A percentile compares a stretch with the other conserved stretches of the same genome.
Conservation (phyloP, 2,797 vertebrate species). For the Poecilia wingei region DNA sequence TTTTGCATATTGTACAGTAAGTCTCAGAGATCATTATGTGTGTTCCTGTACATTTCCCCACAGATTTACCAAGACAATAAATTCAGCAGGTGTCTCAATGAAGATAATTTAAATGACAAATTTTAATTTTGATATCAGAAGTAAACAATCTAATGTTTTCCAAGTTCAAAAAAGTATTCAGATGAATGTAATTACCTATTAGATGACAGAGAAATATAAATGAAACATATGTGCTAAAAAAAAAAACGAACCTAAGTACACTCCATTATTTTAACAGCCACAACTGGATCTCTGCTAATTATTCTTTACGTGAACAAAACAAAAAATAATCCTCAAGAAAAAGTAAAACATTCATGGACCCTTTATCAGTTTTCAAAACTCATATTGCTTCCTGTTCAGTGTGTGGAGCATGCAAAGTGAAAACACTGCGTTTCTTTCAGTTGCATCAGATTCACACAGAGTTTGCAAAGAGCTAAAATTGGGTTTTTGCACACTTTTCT, state of each 20-base stretch:
- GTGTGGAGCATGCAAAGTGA: constrained; percentile 21
- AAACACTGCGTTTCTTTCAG: constrained; percentile 30
- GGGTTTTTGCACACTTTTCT: constrained; percentile 5
- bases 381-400: constrained; percentile 4
- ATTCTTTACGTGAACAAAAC: neutral
- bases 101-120: neutral
- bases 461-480: constrained; percentile 35
- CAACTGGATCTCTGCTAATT: neutral
- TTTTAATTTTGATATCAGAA: neutral
- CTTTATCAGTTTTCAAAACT: neutral
- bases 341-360: neutral
- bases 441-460: constrained; percentile 61
- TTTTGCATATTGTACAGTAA: neutral
- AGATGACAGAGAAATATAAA: neutral
- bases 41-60: neutral
- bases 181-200: neutral
- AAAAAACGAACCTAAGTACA: neutral
- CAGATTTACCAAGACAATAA: neutral
- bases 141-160: neutral
- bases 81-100: neutral
- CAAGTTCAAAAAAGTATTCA: neutral
- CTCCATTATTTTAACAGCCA: neutral
- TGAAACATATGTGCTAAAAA: neutral
- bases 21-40: neutral
- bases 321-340: neutral